Percentiles rank a stretch among this genome's conserved stretches.
Conservation (phyloP, 2,888 invertebrate species). For the Spialia ferax region DNA sequence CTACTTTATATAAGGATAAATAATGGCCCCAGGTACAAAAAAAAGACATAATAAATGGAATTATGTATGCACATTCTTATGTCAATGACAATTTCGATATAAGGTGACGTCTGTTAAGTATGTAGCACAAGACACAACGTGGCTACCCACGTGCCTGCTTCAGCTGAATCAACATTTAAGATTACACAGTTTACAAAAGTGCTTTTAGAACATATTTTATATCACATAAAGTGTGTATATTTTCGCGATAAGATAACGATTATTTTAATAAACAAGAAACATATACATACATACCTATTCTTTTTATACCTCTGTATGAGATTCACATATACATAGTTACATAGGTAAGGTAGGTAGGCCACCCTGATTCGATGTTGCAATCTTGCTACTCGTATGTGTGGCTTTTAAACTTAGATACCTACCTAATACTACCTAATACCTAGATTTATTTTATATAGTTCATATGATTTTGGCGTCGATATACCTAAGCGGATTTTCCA, state of each 20-base stretch:
- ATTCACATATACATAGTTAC: no score
- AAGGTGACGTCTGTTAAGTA: constrained; percentile 21
- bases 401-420: no score
- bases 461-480: no score
- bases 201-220: constrained; percentile 12
- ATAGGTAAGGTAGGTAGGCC: no score
- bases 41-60: no score
- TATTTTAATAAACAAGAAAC: neutral
- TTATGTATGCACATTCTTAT: neutral
- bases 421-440: no score
- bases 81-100: constrained; percentile 7
- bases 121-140: constrained; percentile 21
- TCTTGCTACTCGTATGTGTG: no score
- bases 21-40: neutral
- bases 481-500: no score
- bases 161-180: constrained; percentile 29
- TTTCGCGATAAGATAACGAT: constrained; percentile 1
- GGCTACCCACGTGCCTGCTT: constrained; percentile 23
- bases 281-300: neutral
- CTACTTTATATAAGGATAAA: no score
- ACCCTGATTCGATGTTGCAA: no score
- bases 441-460: no score
- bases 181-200: constrained; percentile 16
- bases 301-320: no score
- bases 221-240: constrained; percentile 2